Percentiles rank a stretch among this genome's conserved stretches.
phyloP scores from a whole-genome alignment of 1,140 invertebrate species.

The Drosophila carrolli region DNA sequence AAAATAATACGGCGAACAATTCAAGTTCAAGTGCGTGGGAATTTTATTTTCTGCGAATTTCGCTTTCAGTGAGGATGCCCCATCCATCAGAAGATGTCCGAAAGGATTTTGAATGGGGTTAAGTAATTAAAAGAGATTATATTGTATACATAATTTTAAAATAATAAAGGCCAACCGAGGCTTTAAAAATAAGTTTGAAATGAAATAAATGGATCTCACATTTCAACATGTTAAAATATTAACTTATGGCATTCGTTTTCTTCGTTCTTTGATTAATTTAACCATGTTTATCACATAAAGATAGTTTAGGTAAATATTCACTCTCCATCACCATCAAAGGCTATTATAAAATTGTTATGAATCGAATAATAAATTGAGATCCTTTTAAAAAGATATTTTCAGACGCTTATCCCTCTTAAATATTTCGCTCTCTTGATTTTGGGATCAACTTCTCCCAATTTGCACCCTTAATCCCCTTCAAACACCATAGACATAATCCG shows the following conservation, averaged over 20 bases:
- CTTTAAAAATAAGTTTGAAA: too few relatives aligned
- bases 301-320: too few relatives aligned
- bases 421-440: background rate
- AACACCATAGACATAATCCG: conserved; percentile 28
- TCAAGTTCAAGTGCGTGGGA: conserved; percentile 81
- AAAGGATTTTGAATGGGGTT: background rate
- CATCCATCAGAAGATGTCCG: too few relatives aligned
- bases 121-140: background rate
- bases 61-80: background rate
- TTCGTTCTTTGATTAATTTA: too few relatives aligned
- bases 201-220: too few relatives aligned
- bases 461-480: conserved; percentile 23
- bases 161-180: too few relatives aligned
- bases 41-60: conserved; percentile 69
- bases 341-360: too few relatives aligned
- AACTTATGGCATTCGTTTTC: too few relatives aligned
- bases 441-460: background rate
- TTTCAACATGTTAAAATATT: too few relatives aligned
- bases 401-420: background rate
- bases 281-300: too few relatives aligned
- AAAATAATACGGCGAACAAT: conserved; percentile 62
- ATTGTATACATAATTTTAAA: background rate
- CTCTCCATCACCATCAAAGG: too few relatives aligned
- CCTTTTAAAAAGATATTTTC: background rate
- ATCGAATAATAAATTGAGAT: too few relatives aligned